These are phyloP conservation scores for Cylindroiulus punctatus DNA, from an alignment of 2,888 invertebrate species.

Conservation along the genomic window DNA sequence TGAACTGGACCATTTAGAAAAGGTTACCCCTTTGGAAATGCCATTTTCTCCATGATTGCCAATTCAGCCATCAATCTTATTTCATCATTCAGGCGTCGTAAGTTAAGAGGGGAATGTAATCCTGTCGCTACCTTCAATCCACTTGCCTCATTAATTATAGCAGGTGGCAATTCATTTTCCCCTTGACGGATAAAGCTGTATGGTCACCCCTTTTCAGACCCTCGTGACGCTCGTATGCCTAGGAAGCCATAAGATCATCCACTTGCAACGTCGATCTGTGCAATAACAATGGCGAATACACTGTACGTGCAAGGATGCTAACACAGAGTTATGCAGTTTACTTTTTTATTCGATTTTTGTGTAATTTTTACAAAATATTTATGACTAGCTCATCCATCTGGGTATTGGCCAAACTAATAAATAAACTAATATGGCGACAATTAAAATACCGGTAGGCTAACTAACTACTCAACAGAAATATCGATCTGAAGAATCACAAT, in stretches of 20 bases:
- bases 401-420: no score
- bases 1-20: neutral
- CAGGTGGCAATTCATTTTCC: slow-evolving; percentile 11
- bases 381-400: no score
- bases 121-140: slow-evolving; percentile 18
- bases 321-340: no score
- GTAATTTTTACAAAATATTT: no score
- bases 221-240: neutral
- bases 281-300: neutral
- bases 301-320: neutral
- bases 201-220: slow-evolving; percentile 7
- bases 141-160: slow-evolving; percentile 18
- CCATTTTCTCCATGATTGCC: slow-evolving; percentile 18
- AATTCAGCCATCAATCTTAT: slow-evolving; percentile 18
- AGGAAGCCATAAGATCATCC: neutral
- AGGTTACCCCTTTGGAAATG: neutral
- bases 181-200: slow-evolving; percentile 11
- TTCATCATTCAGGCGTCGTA: slow-evolving; percentile 11
- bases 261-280: neutral
- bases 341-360: neutral
- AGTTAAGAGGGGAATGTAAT: slow-evolving; percentile 18
- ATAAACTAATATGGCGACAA: no score
- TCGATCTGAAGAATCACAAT: no score
- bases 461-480: no score
- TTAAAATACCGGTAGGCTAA: no score